Evolutionary conservation across 2,113 vertebrate genomes (phyloP), one percentile per base, ranked within the genome.

Genomic region (Verasper variegatus): DNA sequence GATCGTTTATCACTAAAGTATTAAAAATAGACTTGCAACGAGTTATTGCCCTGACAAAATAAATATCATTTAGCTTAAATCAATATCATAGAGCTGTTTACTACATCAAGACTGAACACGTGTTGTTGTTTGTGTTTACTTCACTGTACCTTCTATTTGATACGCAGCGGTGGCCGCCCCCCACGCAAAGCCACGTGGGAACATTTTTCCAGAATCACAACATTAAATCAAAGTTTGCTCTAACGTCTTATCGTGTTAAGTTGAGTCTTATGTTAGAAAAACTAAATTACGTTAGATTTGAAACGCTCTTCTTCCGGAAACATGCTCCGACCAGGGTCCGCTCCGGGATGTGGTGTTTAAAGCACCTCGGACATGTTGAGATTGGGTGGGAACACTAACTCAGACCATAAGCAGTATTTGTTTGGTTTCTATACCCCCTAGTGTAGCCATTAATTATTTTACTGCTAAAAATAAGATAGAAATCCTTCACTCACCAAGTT

Each of bases 141-240:
- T 54, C 26, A 60, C 12, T 15, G 2, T 58, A 71, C 96, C 96
- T 95, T 97, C 95, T 79, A 97, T 94, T 80, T 97, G 96, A 86
- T 95, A 97, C 0, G 96, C 95, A 1, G 93, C 88, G 13, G 93
- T 96, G 20, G 92, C 88, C 45, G 95, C 94, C 68, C 91, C 95
- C 95, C 96, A 97, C 21, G 95, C 94, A 91, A 97, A 97, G 78
- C 92, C 93, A 68, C 23, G 64, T 49, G 95, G 96, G 81, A 97
- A 97, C 91, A 92, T 92, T 85, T 83, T 83, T 11, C 12, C 18
- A 15, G 13, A 4, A 21, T 49, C 3, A 6, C 15, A 23, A 51
- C 9, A 23, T 11, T 47, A 0, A 20, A 20, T 3, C 4, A 63
- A 67, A 63, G 5, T 4, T 4, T 0, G 6, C 5, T 55, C 5